Conservation (phyloP, 2,888 invertebrate species). For the Drosophila seclusa region DNA sequence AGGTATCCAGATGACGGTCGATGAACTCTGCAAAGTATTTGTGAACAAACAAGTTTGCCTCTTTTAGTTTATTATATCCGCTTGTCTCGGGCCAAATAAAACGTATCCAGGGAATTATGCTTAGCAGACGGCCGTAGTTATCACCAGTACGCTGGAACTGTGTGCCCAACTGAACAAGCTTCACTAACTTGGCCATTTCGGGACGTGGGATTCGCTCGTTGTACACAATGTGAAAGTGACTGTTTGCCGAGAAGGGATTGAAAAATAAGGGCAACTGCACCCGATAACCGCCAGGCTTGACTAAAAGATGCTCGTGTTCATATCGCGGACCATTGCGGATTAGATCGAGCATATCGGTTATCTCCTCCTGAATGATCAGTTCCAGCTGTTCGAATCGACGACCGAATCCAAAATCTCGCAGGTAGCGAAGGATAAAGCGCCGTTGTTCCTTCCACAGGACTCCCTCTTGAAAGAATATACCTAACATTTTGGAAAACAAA, state of each 20-base stretch:
- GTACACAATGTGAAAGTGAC: constrained; percentile 86
- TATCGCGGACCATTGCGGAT: constrained; percentile 85
- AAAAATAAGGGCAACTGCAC: constrained; percentile 86
- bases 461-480: constrained; percentile 89
- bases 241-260: constrained; percentile 86
- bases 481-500: constrained; percentile 78
- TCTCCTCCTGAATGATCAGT: constrained; percentile 85
- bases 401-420: constrained; percentile 90
- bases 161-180: constrained; percentile 82
- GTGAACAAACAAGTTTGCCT: constrained; percentile 85
- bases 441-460: constrained; percentile 88
- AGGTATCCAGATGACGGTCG: constrained; percentile 85
- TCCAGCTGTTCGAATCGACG: constrained; percentile 87
- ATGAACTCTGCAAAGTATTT: constrained; percentile 86
- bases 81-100: constrained; percentile 87
- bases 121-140: constrained; percentile 87
- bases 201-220: constrained; percentile 86
- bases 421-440: constrained; percentile 88
- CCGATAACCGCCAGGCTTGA: constrained; percentile 76
- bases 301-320: constrained; percentile 84
- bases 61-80: constrained; percentile 86
- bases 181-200: constrained; percentile 86
- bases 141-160: constrained; percentile 87
- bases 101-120: constrained; percentile 87
- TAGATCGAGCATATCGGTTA: constrained; percentile 85